A percentile compares a stretch with the other conserved stretches of the same genome.
phyloP scores from a whole-genome alignment of 2,888 invertebrate species.

The Hoplodrina ambigua region DNA sequence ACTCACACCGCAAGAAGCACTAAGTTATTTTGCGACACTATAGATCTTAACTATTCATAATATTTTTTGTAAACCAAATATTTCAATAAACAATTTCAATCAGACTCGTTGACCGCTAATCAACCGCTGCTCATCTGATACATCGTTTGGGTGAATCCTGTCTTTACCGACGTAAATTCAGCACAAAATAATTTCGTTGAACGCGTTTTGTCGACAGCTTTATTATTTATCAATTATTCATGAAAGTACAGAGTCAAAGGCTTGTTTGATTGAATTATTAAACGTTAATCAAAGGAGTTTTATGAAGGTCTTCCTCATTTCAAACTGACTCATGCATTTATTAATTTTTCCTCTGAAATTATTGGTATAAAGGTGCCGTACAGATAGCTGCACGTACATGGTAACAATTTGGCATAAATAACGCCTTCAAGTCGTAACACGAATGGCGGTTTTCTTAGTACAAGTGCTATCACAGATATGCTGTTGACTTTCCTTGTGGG shows the following conservation, averaged over 20 bases:
- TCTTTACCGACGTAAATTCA: neutral
- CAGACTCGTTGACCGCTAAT: neutral
- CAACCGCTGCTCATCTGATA: too few relatives aligned
- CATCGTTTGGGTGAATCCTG: neutral
- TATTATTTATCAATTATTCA: slow-evolving; percentile 35
- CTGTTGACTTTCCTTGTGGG: neutral
- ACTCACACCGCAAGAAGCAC: too few relatives aligned
- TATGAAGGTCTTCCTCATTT: slow-evolving; percentile 1
- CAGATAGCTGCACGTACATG: too few relatives aligned
- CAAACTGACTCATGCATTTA: neutral
- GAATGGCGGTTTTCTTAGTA: too few relatives aligned
- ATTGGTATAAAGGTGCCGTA: too few relatives aligned
- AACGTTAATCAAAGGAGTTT: slow-evolving; percentile 21
- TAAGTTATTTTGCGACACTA: too few relatives aligned
- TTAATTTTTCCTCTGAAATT: neutral
- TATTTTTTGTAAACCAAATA: too few relatives aligned
- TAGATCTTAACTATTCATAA: too few relatives aligned
- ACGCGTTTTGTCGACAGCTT: slow-evolving; percentile 22
- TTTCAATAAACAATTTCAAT: too few relatives aligned
- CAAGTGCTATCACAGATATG: too few relatives aligned
- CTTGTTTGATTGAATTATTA: slow-evolving; percentile 26
- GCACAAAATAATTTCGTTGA: slow-evolving; percentile 17
- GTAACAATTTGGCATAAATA: neutral
- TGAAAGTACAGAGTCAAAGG: slow-evolving; percentile 32
- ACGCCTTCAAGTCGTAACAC: neutral